Evolutionary conservation across 1,140 invertebrate species (phyloP).

Genomic region (Trachymyrmex septentrionalis): DNA sequence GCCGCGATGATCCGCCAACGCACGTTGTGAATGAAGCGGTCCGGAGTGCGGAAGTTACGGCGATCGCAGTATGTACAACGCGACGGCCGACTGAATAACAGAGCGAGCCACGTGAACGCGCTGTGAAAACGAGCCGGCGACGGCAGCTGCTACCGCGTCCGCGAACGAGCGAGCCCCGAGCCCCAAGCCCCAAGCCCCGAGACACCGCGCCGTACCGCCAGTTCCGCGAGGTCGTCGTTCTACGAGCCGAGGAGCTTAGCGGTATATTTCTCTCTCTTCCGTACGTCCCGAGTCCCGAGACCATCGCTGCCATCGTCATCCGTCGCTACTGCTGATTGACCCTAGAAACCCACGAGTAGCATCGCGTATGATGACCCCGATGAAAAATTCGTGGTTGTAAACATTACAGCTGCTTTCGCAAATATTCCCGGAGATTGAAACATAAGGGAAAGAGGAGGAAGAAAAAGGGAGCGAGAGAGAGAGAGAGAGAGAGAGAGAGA

Average conservation of each 20-base stretch:
- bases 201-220: constrained; percentile 28
- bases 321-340: constrained; percentile 60
- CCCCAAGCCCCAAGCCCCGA: background rate
- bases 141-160: constrained; percentile 65
- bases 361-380: constrained; percentile 22
- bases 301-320: background rate
- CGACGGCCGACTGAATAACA: constrained; percentile 60
- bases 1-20: background rate
- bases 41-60: constrained; percentile 65
- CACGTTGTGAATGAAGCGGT: constrained; percentile 20
- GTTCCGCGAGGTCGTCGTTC: constrained; percentile 80
- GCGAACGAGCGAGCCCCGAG: constrained; percentile 52
- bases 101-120: constrained; percentile 63
- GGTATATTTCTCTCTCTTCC: constrained; percentile 74
- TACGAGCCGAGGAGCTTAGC: constrained; percentile 74
- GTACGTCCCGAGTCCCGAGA: constrained; percentile 6
- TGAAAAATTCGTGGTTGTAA: background rate
- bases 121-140: constrained; percentile 70
- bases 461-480: background rate
- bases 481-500: no score
- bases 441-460: constrained; percentile 4
- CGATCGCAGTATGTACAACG: constrained; percentile 68
- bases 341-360: constrained; percentile 27
- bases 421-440: constrained; percentile 6
- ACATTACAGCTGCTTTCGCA: background rate